phyloP scores from a whole-genome alignment of 2,797 vertebrate species.

The Poeciliopsis paucimaculata region DNA sequence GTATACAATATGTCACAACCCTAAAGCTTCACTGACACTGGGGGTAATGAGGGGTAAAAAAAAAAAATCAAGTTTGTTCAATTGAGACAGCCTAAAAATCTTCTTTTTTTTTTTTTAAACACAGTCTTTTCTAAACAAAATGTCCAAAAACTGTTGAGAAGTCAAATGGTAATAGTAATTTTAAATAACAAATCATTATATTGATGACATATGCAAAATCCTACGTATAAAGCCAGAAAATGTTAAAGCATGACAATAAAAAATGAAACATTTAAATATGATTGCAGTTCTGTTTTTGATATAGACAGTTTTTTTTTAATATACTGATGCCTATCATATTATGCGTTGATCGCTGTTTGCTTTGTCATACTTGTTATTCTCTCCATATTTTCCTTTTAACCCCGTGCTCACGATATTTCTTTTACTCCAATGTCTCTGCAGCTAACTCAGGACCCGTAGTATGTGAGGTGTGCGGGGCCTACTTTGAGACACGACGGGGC shows the following conservation, averaged over 20 bases:
- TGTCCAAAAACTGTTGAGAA: too few relatives aligned
- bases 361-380: neutral
- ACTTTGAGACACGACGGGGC: conserved; percentile 77
- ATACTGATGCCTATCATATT: neutral
- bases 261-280: too few relatives aligned
- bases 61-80: neutral
- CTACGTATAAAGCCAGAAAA: too few relatives aligned
- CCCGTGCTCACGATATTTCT: conserved; percentile 18
- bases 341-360: neutral
- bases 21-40: too few relatives aligned
- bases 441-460: conserved; percentile 52
- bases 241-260: too few relatives aligned
- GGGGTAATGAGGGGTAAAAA: too few relatives aligned
- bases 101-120: neutral
- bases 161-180: too few relatives aligned
- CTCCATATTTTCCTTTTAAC: neutral
- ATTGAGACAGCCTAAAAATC: neutral
- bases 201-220: too few relatives aligned
- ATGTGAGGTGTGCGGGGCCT: conserved; percentile 76
- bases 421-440: conserved; percentile 29
- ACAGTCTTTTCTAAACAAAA: neutral
- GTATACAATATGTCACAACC: too few relatives aligned
- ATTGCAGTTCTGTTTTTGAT: too few relatives aligned
- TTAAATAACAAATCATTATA: too few relatives aligned
- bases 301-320: too few relatives aligned